Evolutionary conservation across 2,888 invertebrate species (phyloP), one percentile per base, ranked within the genome.

Genomic region (Saturnia pavonia): DNA sequence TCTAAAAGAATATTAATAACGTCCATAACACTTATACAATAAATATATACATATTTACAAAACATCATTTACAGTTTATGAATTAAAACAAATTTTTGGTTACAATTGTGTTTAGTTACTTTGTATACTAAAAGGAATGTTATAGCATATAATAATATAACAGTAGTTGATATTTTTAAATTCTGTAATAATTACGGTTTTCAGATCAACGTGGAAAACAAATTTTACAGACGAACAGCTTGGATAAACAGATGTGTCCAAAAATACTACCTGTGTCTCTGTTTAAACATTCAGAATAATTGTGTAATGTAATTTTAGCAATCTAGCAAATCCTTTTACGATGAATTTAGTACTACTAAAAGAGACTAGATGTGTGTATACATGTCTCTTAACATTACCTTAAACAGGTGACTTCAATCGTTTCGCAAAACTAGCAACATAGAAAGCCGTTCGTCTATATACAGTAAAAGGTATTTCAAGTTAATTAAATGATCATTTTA

Each of bases 401-500:
- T 40, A 40, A 65, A 40, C 40, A 6, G 25, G 25, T 12, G 25
- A 60, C 25, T 60, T 14, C 27, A 19, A 60, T 27, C 14, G 27
- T 60, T 60, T 60, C 57, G 25, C 14, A 60, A 60, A 27, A 60
- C 57, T 60, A 60, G 27, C 4, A 25, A 14, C 12, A 60, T 27
- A 60, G 57, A 60, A 60, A 60, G 25, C 57, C 25, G 65, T 40
- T 65, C 65, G 11, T 40, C 65, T 40, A 40, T 65, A 40, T 65
- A 40, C 0, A 65, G 65, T n/a, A 40, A 65, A 65, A 65, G 40
- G 8, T 40, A 40, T 63, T 65, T 65, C 40, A 40, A 65, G 34
- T 40, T 65, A 40, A 4, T 2, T 65, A 65, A 65, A 65, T n/a
- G 19, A 40, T 65, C 40, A 65, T 60, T 25, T 25, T 60, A 4